Percentiles rank a stretch among this genome's conserved stretches.
Conservation (phyloP, 2,113 vertebrate genomes). For the Pteropus alecto region DNA sequence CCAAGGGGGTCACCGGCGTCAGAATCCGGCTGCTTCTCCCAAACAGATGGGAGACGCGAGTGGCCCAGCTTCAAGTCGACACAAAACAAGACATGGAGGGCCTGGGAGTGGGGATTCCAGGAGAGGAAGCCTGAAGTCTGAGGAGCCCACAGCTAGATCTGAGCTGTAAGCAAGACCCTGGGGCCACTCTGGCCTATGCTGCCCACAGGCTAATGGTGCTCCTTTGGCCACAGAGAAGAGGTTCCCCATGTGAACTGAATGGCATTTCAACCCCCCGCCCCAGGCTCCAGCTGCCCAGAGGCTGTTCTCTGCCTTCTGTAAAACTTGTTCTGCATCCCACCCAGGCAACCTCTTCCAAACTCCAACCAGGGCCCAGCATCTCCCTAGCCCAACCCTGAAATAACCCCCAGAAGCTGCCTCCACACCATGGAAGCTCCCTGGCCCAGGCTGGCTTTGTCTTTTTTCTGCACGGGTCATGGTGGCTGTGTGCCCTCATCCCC, state of each 20-base stretch:
- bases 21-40: conserved; percentile 11
- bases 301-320: background rate
- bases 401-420: background rate
- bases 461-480: background rate
- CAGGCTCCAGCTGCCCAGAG: conserved; percentile 3
- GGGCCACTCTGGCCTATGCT: background rate
- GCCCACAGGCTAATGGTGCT: background rate
- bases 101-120: background rate
- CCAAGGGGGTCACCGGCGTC: background rate
- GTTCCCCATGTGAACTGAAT: background rate
- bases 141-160: background rate
- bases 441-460: background rate
- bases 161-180: background rate
- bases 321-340: background rate
- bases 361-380: background rate
- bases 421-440: no score
- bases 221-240: conserved; percentile 25
- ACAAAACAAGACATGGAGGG: background rate
- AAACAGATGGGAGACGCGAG: conserved; percentile 19
- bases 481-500: background rate
- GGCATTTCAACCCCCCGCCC: background rate
- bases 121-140: background rate
- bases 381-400: background rate
- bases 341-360: background rate
- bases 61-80: conserved; percentile 43